Conservation (phyloP, 2,888 invertebrate species). For the Notodonta ziczac region DNA sequence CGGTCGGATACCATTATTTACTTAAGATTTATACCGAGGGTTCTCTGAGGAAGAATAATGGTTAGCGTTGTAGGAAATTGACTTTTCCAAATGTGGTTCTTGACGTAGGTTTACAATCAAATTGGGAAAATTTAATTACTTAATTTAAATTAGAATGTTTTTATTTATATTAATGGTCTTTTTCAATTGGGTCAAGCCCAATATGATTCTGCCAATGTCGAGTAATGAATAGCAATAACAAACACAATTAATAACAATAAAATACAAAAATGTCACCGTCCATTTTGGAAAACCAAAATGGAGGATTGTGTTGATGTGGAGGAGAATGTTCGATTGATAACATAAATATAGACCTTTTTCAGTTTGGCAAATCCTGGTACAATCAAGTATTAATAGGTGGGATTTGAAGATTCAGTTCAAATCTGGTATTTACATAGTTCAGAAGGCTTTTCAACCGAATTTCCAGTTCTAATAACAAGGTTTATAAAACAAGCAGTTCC, state of each 20-base stretch:
- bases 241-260: too few species aligned
- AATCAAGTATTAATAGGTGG: too few species aligned
- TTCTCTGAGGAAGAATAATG: conserved; percentile 15
- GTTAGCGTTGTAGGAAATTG: conserved; percentile 20
- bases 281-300: too few species aligned
- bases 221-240: too few species aligned
- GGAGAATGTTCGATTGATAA: too few species aligned
- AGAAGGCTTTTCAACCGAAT: background rate
- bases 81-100: conserved; percentile 5
- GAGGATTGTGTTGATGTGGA: too few species aligned
- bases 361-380: too few species aligned
- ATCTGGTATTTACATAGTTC: background rate
- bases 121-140: background rate
- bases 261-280: too few species aligned
- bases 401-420: background rate
- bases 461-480: background rate
- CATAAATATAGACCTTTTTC: too few species aligned
- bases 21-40: conserved; percentile 30
- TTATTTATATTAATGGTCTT: background rate
- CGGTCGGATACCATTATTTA: conserved; percentile 25
- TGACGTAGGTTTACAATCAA: background rate
- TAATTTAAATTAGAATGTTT: background rate
- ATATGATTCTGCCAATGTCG: too few species aligned
- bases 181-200: too few species aligned
- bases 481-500: conserved; percentile 42